Conservation (phyloP, 1,140 invertebrate species). For the Hylyphantes graminicola region DNA sequence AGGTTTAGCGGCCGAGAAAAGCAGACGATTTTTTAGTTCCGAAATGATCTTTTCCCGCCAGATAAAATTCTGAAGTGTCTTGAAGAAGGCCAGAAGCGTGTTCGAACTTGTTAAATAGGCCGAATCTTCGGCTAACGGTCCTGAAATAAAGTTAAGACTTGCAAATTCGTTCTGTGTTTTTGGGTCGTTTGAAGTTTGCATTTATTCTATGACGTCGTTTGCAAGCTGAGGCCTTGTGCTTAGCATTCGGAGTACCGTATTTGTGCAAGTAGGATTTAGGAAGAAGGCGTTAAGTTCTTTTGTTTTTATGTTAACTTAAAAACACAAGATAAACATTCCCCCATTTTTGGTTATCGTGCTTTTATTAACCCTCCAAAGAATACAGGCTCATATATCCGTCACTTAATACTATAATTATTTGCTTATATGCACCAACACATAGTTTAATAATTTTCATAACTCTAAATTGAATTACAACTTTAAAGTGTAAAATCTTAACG, state of each 20-base stretch:
- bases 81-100: constrained; percentile 6
- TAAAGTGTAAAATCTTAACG: too few species aligned
- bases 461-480: too few species aligned
- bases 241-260: constrained; percentile 42
- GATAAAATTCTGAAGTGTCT: constrained; percentile 38
- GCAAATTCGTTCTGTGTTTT: constrained; percentile 20
- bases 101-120: constrained; percentile 45
- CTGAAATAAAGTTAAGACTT: constrained; percentile 11
- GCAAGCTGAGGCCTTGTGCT: background rate
- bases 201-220: constrained; percentile 16
- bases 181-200: background rate
- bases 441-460: too few species aligned
- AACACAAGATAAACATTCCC: too few species aligned
- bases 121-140: constrained; percentile 27
- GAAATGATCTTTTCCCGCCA: constrained; percentile 22
- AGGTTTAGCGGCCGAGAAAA: constrained; percentile 24
- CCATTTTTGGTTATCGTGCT: too few species aligned
- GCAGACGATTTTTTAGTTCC: constrained; percentile 16
- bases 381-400: too few species aligned
- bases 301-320: too few species aligned
- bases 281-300: too few species aligned
- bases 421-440: too few species aligned
- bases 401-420: too few species aligned
- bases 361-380: too few species aligned
- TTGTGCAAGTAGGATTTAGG: background rate